phyloP scores from a whole-genome alignment of 2,888 invertebrate species.

The Drosophila paranaensis region DNA sequence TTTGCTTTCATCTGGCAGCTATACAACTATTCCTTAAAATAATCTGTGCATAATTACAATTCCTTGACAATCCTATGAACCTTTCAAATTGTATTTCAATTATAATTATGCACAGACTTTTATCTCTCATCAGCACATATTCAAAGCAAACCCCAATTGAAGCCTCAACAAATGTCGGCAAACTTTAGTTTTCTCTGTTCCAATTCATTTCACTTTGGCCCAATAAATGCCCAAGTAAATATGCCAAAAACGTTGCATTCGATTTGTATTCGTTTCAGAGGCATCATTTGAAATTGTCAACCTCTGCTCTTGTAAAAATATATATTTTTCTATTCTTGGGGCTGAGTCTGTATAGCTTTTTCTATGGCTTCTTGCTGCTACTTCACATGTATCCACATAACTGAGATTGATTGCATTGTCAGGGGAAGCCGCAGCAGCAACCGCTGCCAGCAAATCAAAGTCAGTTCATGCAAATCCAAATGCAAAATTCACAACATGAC shows the following conservation, averaged over 20 bases:
- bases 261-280: not conserved
- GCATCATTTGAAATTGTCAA: constrained; percentile 1
- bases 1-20: too few species aligned
- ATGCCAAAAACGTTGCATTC: constrained; percentile 4
- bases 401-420: constrained; percentile 21
- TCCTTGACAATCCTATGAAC: too few species aligned
- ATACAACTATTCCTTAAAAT: too few species aligned
- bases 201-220: not conserved
- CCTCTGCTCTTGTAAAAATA: not conserved
- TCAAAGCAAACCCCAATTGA: not conserved
- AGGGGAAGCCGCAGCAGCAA: constrained; percentile 10
- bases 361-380: not conserved
- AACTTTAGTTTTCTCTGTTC: not conserved
- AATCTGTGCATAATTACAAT: too few species aligned
- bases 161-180: not conserved
- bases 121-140: too few species aligned
- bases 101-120: too few species aligned
- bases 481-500: constrained; percentile 17
- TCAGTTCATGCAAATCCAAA: constrained; percentile 9
- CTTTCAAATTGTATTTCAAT: too few species aligned
- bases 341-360: not conserved
- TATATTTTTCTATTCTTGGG: not conserved
- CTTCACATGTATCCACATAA: not conserved
- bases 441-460: not conserved
- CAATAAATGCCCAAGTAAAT: not conserved